Percentiles rank a stretch among this genome's conserved stretches.
These are phyloP conservation scores for Pitangus sulphuratus DNA, from an alignment of 2,797 vertebrate species.

Conservation along the genomic window DNA sequence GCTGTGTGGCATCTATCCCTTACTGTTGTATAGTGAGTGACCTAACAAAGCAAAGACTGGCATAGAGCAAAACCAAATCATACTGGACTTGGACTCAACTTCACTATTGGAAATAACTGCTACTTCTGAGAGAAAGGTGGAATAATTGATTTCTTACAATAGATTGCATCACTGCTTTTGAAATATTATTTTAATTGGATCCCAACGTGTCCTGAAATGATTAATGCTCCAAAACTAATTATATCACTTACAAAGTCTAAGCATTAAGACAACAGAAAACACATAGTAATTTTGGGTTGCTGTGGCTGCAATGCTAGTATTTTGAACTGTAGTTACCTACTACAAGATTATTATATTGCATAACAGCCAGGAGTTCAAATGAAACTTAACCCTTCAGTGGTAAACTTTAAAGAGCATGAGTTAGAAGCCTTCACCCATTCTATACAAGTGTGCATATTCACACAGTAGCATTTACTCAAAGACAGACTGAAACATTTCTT, in stretches of 20 bases:
- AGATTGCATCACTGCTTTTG: neutral
- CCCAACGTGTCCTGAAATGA: neutral
- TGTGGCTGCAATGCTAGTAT: neutral
- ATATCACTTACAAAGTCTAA: neutral
- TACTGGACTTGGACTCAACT: neutral
- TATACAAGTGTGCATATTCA: neutral
- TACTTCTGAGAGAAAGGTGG: neutral
- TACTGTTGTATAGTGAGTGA: neutral
- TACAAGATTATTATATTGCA: neutral
- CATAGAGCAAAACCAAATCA: neutral
- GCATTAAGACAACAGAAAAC: neutral
- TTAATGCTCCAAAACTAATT: neutral
- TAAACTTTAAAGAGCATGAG: neutral
- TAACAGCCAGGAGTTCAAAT: neutral
- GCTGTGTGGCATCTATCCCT: neutral
- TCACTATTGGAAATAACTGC: neutral
- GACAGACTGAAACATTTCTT: conserved; percentile 64
- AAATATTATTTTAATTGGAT: neutral
- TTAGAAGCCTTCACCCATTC: neutral
- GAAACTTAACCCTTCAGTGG: neutral
- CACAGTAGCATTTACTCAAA: conserved; percentile 55
- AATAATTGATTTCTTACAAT: neutral
- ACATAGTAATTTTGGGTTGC: neutral
- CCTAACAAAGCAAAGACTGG: rapidly evolving
- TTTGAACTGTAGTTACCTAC: neutral